These are phyloP conservation scores for Exaiptasia diaphana DNA, from an alignment of 64 coral and sea anemone genomes.

Conservation along the genomic window DNA sequence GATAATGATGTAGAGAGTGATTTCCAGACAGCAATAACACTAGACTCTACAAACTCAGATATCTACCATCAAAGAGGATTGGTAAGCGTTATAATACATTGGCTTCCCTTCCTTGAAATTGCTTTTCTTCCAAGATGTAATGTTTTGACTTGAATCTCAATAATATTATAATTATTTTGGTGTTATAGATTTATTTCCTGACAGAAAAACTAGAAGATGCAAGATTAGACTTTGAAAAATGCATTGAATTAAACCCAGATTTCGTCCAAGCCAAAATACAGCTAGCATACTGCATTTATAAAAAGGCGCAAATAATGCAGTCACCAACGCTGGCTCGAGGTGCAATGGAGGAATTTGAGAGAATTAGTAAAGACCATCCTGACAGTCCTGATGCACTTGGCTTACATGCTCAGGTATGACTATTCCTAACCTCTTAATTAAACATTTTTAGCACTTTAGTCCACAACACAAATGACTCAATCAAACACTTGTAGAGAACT, in stretches of 20 bases:
- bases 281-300: slow-evolving; percentile 92
- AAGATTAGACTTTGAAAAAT: slow-evolving; percentile 90
- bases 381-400: slow-evolving; percentile 77
- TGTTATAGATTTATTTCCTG: slow-evolving; percentile 86
- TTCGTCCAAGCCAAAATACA: slow-evolving; percentile 88
- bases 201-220: slow-evolving; percentile 84
- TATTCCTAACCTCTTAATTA: no score
- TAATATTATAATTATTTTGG: no score
- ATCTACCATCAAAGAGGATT: slow-evolving; percentile 96
- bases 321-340: slow-evolving; percentile 60
- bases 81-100: slow-evolving; percentile 25
- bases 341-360: slow-evolving; percentile 77
- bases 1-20: slow-evolving; percentile 52
- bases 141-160: neutral
- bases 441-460: no score
- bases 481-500: no score
- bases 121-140: neutral
- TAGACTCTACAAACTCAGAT: slow-evolving; percentile 86
- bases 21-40: slow-evolving; percentile 73
- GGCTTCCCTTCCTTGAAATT: neutral
- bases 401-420: slow-evolving; percentile 85
- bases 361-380: slow-evolving; percentile 59
- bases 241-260: slow-evolving; percentile 66
- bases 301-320: slow-evolving; percentile 71
- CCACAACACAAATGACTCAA: no score